Evolutionary conservation across 37 sponge, comb jelly and placozoan species (phyloP).

Genomic region (Theonella swinhoei): DNA sequence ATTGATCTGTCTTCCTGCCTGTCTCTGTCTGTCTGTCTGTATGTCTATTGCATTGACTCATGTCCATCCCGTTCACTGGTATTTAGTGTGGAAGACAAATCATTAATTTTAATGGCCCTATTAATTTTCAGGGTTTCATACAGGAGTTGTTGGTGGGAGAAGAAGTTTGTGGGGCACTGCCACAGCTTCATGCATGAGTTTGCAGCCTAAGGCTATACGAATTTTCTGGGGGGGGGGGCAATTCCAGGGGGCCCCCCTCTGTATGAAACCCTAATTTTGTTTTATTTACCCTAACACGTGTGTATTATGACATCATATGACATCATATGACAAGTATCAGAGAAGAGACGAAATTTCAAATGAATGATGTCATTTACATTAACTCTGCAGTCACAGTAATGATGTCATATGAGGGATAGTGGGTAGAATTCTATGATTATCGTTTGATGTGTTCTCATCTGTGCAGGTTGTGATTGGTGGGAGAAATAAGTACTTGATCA

Average conservation of each 20-base stretch:
- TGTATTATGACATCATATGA: not conserved
- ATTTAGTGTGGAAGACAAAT: not conserved
- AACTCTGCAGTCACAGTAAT: too few species aligned
- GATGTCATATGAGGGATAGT: not conserved
- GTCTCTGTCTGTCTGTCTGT: not conserved
- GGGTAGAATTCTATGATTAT: not conserved
- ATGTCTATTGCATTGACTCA: not conserved
- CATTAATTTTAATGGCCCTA: not conserved
- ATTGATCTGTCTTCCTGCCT: not conserved
- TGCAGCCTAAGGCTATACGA: too few species aligned
- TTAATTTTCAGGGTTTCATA: too few species aligned
- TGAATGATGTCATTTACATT: too few species aligned
- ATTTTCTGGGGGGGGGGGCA: too few species aligned
- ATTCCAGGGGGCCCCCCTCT: too few species aligned
- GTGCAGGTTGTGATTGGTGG: conserved; percentile 96
- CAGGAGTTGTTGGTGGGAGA: too few species aligned
- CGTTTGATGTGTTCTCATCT: too few species aligned
- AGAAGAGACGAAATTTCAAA: too few species aligned
- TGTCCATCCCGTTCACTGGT: not conserved
- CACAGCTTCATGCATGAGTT: too few species aligned
- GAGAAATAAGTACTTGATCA: conserved; percentile 96
- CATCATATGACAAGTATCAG: too few species aligned
- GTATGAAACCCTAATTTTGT: not conserved
- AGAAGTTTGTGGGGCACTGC: too few species aligned
- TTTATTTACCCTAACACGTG: not conserved